phyloP scores from a whole-genome alignment of 2,797 vertebrate species.

The Strix occidentalis region DNA sequence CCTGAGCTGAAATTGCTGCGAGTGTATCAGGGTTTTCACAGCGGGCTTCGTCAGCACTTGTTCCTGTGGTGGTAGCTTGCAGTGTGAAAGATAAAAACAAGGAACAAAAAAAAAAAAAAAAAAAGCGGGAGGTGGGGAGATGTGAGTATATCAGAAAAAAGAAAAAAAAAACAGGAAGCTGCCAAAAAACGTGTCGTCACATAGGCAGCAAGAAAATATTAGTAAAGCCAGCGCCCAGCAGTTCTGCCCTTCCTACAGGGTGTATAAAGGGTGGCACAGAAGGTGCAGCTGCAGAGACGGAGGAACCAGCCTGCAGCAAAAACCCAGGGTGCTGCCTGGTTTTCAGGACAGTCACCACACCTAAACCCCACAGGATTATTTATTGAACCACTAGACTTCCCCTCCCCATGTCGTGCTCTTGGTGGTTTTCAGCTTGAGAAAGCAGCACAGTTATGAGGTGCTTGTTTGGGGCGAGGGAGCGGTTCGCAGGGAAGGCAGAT shows the following conservation, averaged over 20 bases:
- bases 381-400: background rate
- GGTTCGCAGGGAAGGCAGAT: background rate
- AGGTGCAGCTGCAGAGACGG: background rate
- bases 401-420: accelerated
- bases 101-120: background rate
- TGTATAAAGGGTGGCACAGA: background rate
- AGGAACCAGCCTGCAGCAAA: background rate
- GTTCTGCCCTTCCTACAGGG: background rate
- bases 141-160: background rate
- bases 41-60: background rate
- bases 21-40: background rate
- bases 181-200: background rate
- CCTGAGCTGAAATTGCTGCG: background rate
- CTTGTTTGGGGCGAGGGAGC: accelerated
- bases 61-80: background rate
- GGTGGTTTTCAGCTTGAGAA: background rate
- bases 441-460: background rate
- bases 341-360: accelerated
- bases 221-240: background rate
- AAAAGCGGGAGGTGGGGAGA: background rate
- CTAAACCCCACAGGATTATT: background rate
- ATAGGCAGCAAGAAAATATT: background rate
- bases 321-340: background rate
- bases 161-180: background rate
- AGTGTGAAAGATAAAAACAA: background rate